phyloP scores from a whole-genome alignment of 2,888 invertebrate species.

The Ennomos quercinarius region DNA sequence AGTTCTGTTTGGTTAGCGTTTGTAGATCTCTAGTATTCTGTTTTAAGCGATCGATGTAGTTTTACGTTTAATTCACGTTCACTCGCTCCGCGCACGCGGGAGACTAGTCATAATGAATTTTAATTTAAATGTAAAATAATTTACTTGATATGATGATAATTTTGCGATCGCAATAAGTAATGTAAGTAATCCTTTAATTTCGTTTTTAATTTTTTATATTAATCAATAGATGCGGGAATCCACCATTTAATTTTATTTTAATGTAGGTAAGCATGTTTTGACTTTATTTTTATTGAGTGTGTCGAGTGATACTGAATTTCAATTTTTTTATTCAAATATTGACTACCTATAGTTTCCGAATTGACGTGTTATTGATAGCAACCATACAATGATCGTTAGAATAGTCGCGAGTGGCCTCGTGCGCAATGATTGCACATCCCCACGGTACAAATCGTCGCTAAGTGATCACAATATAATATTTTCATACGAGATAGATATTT shows the following conservation, averaged over 20 bases:
- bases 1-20: slow-evolving; percentile 46
- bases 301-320: slow-evolving; percentile 41
- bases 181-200: slow-evolving; percentile 37
- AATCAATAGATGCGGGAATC: too few species aligned
- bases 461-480: slow-evolving; percentile 71
- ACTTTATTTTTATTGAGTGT: slow-evolving; percentile 27
- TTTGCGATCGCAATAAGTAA: slow-evolving; percentile 59
- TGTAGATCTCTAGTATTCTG: slow-evolving; percentile 77
- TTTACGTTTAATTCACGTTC: slow-evolving; percentile 51
- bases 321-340: not conserved
- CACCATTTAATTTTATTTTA: too few species aligned
- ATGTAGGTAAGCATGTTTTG: too few species aligned
- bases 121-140: slow-evolving; percentile 41
- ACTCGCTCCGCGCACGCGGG: slow-evolving; percentile 57
- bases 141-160: slow-evolving; percentile 17
- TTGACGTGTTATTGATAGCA: not conserved
- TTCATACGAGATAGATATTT: slow-evolving; percentile 76
- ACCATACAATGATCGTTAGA: slow-evolving; percentile 30
- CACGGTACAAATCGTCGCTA: slow-evolving; percentile 74
- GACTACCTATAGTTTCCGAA: not conserved
- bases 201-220: slow-evolving; percentile 36
- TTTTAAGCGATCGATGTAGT: slow-evolving; percentile 50
- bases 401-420: slow-evolving; percentile 57
- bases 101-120: slow-evolving; percentile 70
- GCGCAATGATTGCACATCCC: too few species aligned